Evolutionary conservation across 1,140 invertebrate genomes (phyloP), one percentile per base, ranked within the genome.

Genomic region (Drosophila carrolli): DNA sequence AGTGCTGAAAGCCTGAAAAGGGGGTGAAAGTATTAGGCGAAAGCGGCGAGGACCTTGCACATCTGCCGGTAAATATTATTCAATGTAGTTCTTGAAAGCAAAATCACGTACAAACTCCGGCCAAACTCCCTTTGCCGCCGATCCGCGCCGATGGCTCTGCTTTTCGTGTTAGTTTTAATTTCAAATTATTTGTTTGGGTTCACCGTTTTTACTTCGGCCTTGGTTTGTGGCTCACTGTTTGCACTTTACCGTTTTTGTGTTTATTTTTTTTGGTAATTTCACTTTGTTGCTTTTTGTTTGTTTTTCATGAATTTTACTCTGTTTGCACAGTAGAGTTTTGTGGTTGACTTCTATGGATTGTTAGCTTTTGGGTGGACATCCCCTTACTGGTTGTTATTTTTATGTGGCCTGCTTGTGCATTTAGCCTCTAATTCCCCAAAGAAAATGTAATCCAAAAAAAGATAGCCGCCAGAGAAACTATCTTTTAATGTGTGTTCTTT

Each of bases 41-140:
- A 13, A 4, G 14, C 1, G 32, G 9, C 5, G 27, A 27, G 43
- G 44, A 48, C 29, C 23, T 32, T 37, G 46, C 55, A 71, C 53
- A 74, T 75, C 59, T 81, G 73, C 59, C 63, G 55, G 80, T 75
- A 78, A 71, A 83, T 71, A 77, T 70, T 62, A 78, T 83, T 78
- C 81, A 73, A 83, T 83, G 80, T 78, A 83, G 80, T 75, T 83
- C 73, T 75, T 70, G 58, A 83, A 80, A 73, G 72, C 57, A 73
- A 84, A 84, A 72, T 75, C 76, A 84, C 81, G 77, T 80, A 79
- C 75, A 47, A 48, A 61, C 59, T 71, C n/a, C 71, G 61, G 43
- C 19, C 32, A 53, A 76, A 35, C 43, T 68, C 40, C 27, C 47
- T 50, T 44, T 51, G 13, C 2, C 47, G n/a, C 13, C 57, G 46